A percentile compares a stretch with the other conserved stretches of the same genome.
Evolutionary conservation across 2,888 invertebrate genomes (phyloP).

Genomic region (Mesopsocus fuscifrons): DNA sequence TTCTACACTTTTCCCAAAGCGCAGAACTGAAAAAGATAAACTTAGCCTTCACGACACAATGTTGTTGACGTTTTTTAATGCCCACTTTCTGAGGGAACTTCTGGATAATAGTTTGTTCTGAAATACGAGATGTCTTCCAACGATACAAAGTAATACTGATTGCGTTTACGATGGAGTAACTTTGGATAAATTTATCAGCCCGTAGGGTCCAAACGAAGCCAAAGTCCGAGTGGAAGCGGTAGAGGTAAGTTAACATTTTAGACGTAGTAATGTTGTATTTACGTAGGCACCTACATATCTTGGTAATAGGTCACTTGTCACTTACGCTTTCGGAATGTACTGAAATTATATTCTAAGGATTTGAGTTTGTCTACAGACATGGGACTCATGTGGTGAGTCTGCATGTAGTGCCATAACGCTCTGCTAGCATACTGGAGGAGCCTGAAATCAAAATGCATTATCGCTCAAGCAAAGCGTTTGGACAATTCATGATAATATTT

Average conservation of each 20-base stretch:
- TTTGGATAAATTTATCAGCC: conserved; percentile 14
- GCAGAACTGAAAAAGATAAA: conserved; percentile 44
- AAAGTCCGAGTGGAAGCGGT: no score
- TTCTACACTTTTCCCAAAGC: conserved; percentile 71
- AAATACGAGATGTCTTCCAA: background rate
- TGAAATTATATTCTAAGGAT: conserved; percentile 61
- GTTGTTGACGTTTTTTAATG: conserved; percentile 1
- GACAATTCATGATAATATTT: no score
- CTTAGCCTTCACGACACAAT: background rate
- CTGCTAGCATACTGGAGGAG: conserved; percentile 66
- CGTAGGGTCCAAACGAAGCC: no score
- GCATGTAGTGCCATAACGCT: conserved; percentile 58
- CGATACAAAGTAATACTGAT: no score
- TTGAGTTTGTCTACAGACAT: conserved; percentile 54
- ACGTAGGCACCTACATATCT: no score
- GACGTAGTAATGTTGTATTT: no score
- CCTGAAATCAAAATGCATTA: conserved; percentile 30
- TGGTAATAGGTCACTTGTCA: no score
- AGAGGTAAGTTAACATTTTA: no score
- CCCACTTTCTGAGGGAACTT: conserved; percentile 5
- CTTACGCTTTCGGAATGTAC: conserved; percentile 73
- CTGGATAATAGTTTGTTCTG: background rate
- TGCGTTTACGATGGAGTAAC: conserved; percentile 15
- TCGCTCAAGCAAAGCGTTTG: no score
- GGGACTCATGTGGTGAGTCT: conserved; percentile 38